Conservation (phyloP, 1,140 invertebrate genomes). For the Liolophura sinensis region DNA sequence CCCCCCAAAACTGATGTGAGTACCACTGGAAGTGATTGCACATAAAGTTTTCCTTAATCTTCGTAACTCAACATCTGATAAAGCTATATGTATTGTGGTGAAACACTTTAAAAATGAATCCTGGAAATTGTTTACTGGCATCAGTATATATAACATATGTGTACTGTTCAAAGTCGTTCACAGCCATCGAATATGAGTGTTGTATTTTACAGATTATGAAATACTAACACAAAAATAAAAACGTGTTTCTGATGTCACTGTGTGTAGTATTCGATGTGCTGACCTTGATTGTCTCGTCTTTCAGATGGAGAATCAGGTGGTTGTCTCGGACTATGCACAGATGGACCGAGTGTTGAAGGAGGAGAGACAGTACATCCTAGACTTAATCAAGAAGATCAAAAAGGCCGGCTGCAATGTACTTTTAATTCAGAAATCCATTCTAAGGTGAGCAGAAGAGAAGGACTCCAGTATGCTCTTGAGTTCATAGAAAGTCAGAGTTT, state of each 20-base stretch:
- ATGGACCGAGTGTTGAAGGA: slow-evolving; percentile 99
- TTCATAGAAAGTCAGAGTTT: neutral
- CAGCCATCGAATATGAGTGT: neutral
- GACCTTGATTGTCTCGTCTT: slow-evolving; percentile 35
- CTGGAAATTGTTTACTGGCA: neutral
- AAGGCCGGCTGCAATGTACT: slow-evolving; percentile 98
- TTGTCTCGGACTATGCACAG: slow-evolving; percentile 97
- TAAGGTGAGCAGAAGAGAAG: slow-evolving; percentile 67
- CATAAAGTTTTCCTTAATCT: neutral
- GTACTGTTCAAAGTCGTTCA: neutral
- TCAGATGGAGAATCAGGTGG: slow-evolving; percentile 96
- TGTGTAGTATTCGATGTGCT: neutral
- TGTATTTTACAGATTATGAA: neutral
- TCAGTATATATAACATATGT: neutral
- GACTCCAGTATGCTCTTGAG: neutral
- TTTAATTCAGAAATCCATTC: slow-evolving; percentile 97
- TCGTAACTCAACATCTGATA: slow-evolving; percentile 8
- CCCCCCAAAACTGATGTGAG: slow-evolving; percentile 97
- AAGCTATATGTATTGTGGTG: neutral
- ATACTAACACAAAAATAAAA: neutral
- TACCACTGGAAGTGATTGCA: neutral
- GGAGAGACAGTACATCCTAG: slow-evolving; percentile 96
- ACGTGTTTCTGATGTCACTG: neutral
- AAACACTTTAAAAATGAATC: neutral
- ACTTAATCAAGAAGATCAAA: slow-evolving; percentile 99